A percentile compares a stretch with the other conserved stretches of the same genome.
Conservation (phyloP, 2,797 vertebrate genomes). For the Falco columbarius region DNA sequence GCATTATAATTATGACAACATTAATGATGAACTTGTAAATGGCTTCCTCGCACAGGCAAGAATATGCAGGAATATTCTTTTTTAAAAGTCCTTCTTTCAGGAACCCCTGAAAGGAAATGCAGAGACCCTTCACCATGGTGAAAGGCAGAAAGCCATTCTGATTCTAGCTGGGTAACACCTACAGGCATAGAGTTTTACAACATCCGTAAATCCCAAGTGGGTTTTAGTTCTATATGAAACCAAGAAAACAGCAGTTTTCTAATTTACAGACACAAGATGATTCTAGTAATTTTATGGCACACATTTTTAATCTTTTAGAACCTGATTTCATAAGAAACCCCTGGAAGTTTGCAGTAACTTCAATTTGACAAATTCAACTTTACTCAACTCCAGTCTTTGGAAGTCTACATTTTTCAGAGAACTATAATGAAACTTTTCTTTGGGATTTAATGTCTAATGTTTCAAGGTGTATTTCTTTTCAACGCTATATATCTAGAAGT, state of each 20-base stretch:
- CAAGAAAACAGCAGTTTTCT: neutral
- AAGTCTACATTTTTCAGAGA: neutral
- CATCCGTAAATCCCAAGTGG: neutral
- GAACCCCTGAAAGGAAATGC: neutral
- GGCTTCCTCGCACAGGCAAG: neutral
- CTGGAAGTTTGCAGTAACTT: neutral
- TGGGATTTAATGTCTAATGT: neutral
- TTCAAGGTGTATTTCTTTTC: neutral
- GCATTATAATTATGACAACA: neutral
- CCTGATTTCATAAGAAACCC: neutral
- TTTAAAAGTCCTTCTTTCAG: neutral
- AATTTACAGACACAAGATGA: neutral
- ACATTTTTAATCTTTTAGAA: neutral
- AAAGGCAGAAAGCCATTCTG: neutral
- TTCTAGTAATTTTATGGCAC: neutral
- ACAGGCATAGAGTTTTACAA: neutral
- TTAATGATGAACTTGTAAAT: neutral
- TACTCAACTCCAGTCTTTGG: neutral
- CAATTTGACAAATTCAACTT: neutral
- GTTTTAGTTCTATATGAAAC: neutral
- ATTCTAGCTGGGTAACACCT: neutral
- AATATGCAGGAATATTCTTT: neutral
- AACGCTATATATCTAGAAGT: neutral
- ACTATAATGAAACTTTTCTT: neutral
- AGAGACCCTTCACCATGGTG: neutral